Evolutionary conservation across 2,888 invertebrate species (phyloP), one percentile per base, ranked within the genome.

Genomic region (Crematogaster levior): DNA sequence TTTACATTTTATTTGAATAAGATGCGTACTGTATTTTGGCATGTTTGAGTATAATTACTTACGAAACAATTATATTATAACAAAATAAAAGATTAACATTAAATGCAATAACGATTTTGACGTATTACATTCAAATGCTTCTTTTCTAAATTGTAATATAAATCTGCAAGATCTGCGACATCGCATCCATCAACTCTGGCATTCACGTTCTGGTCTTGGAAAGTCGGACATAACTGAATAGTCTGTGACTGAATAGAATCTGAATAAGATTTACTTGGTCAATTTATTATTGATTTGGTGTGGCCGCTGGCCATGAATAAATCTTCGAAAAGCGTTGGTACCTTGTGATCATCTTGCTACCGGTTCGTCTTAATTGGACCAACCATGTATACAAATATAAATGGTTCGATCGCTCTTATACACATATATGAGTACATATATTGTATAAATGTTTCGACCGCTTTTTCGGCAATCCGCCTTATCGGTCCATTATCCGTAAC

Each of bases 401-500:
- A 65, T 34, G 40, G 46, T 75, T n/a, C n/a, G n/a, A n/a, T n/a
- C n/a, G n/a, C n/a, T n/a, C n/a, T n/a, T n/a, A n/a, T n/a, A n/a
- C n/a, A n/a, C n/a, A n/a, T n/a, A n/a, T n/a, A 34, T 6, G 34
- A 34, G 75, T 48, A 65, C 75, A 51, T 53, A n/a, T n/a, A n/a
- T n/a, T n/a, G 61, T 40, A 46, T 61, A 79, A 68, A 63, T 30
- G 40, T 51, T 79, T 43, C 68, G 73, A 73, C 84, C 60, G 81
- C 83, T 74, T 83, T 87, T 87, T 90, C 86, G 85, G 85, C 86
- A 88, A 90, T 90, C 88, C 85, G 81, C 83, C 92, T 92, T 92
- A 92, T 92, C 92, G 87, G 87, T 81, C 89, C 90, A 88, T 92
- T 92, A 92, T 89, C 90, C 88, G 90, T 90, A 92, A 92, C 87